Percentiles rank a stretch among this genome's conserved stretches.
phyloP scores from a whole-genome alignment of 2,888 invertebrate species.

The Oxycera nigricornis region DNA sequence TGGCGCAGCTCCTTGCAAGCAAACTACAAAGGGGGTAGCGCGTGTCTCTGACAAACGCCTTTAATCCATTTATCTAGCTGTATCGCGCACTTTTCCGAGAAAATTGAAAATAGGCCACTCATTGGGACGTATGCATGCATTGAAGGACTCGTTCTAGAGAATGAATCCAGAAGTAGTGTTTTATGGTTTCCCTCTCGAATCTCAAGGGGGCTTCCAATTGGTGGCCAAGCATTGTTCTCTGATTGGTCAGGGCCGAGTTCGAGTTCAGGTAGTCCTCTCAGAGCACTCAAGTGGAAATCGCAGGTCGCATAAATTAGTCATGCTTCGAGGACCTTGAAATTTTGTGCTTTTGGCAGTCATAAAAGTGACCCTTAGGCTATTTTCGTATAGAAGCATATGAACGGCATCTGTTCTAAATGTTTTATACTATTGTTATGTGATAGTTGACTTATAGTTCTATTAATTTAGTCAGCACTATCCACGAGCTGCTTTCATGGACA shows the following conservation, averaged over 20 bases:
- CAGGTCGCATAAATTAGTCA: conserved; percentile 43
- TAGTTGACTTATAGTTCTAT: too few relatives aligned
- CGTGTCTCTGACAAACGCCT: conserved; percentile 29
- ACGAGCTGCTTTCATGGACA: neutral
- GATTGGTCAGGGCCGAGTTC: neutral
- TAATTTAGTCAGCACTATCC: neutral
- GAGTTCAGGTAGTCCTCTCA: conserved; percentile 14
- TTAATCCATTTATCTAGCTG: conserved; percentile 25
- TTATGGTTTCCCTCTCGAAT: conserved; percentile 26
- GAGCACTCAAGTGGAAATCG: conserved; percentile 36
- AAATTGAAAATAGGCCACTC: conserved; percentile 34
- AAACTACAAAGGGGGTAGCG: neutral
- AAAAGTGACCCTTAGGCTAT: neutral
- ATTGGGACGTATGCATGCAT: conserved; percentile 16
- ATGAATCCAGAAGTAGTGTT: conserved; percentile 16
- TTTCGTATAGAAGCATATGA: neutral
- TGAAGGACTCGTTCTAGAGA: neutral
- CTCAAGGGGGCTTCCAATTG: conserved; percentile 12
- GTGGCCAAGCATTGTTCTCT: neutral
- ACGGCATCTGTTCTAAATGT: neutral
- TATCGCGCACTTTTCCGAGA: conserved; percentile 11
- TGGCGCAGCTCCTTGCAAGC: neutral
- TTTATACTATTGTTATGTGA: too few relatives aligned
- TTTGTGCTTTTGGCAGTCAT: conserved; percentile 7
- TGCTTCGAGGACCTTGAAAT: conserved; percentile 31